phyloP scores from a whole-genome alignment of 1,140 invertebrate species.

The Spodoptera frugiperda region DNA sequence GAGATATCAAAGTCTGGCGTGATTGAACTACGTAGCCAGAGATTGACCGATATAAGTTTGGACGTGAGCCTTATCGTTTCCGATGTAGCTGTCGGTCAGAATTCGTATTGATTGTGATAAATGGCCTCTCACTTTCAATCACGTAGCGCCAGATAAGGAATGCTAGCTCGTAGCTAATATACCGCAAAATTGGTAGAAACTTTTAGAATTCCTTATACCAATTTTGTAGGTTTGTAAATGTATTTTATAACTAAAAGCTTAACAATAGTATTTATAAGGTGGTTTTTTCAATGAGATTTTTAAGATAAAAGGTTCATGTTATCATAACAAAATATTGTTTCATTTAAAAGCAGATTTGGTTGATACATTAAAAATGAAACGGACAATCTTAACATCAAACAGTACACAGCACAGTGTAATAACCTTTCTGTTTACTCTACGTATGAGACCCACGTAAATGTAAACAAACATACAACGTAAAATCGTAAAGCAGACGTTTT shows the following conservation, averaged over 20 bases:
- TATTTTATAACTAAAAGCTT: too few relatives aligned
- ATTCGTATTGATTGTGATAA: conserved; percentile 3
- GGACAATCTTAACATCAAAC: neutral
- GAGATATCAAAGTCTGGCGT: neutral
- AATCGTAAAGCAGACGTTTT: conserved; percentile 7
- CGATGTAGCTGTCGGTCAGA: conserved; percentile 3
- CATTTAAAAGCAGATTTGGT: too few relatives aligned
- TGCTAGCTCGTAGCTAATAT: neutral
- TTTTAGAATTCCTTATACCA: neutral
- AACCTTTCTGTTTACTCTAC: neutral
- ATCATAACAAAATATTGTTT: too few relatives aligned
- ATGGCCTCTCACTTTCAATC: conserved; percentile 4
- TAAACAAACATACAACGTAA: neutral
- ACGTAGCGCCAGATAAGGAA: neutral
- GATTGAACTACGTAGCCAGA: neutral
- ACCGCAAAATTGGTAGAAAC: neutral
- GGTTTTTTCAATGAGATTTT: too few relatives aligned
- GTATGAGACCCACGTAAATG: conserved; percentile 7
- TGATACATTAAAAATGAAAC: too few relatives aligned
- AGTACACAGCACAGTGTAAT: neutral
- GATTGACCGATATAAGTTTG: neutral
- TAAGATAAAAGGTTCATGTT: too few relatives aligned
- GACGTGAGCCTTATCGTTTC: conserved; percentile 4
- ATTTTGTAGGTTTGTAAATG: too few relatives aligned
- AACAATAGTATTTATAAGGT: too few relatives aligned